Evolutionary conservation across 1,140 invertebrate genomes (phyloP), one percentile per base, ranked within the genome.

Genomic region (Pseudobourletiella spinata): DNA sequence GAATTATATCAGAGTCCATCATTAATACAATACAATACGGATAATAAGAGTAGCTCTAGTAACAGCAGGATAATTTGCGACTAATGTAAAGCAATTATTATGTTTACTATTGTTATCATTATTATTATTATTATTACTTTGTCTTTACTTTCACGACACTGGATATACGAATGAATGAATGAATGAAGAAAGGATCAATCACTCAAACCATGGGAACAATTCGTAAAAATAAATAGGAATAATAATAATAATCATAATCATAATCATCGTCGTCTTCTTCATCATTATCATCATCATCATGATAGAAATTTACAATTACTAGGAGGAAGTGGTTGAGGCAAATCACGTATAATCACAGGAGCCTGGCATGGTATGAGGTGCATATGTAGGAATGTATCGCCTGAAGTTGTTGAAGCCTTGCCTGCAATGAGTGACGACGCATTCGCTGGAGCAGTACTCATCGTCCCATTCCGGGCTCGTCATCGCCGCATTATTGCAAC

Each of bases 371-470:
- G 39, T 22, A 26, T 42, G 57, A 32, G 26, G 29, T 16, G 29
- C 15, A 48, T 22, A 62, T 59, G 55, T 18, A 25, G 26, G 50
- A 59, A 63, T 52, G 35, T 50, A 57, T 51, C 50, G 32, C 26
- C 46, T 30, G 44, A 58, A 46, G 14, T 18, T 44, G 30, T 52
- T 50, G 58, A 26, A 57, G 58, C 64, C 51, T 75, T 77, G 87
- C 85, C 86, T 88, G 84, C 93, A 96, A 77, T 98, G 93, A 73
- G 86, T 91, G 69, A 95, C 91, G 63, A 95, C 93, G 79, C 94
- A 98, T 75, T 97, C 92, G 78, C 94, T 95, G 75, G 89, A 93
- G 78, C 94, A 98, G 76, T 95, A 98, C 77, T 96, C 92, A 74
- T 93, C 88, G 75, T 96, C 93, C 93, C 93, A 97, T 76, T 95